These are phyloP conservation scores for Tubulanus polymorphus DNA, from an alignment of 2,888 invertebrate species.

Conservation along the genomic window DNA sequence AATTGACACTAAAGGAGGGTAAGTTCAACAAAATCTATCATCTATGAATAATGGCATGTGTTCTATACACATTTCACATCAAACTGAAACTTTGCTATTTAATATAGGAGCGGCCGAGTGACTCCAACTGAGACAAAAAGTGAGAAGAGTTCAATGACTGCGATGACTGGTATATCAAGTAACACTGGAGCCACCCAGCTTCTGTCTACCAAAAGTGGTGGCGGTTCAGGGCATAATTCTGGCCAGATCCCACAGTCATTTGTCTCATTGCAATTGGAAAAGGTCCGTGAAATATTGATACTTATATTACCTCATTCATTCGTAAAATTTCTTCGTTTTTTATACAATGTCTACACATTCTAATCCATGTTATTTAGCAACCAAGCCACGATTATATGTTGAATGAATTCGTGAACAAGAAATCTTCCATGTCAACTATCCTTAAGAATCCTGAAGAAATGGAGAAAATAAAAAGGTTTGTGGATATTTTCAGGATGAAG, in stretches of 20 bases:
- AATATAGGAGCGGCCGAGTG: conserved; percentile 32
- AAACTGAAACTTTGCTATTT: background rate
- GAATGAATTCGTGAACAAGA: conserved; percentile 46
- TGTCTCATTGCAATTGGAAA: conserved; percentile 51
- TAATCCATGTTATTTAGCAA: conserved; percentile 23
- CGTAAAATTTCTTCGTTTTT: background rate
- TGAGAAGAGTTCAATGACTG: conserved; percentile 44
- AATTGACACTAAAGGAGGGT: conserved; percentile 18
- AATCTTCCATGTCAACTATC: conserved; percentile 34
- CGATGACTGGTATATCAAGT: conserved; percentile 37
- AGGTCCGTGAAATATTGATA: conserved; percentile 29
- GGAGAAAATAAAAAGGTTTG: conserved; percentile 47
- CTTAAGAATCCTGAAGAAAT: conserved; percentile 44
- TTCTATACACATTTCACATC: too few relatives aligned
- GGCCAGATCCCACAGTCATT: conserved; percentile 42
- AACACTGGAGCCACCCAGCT: conserved; percentile 30
- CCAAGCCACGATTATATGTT: conserved; percentile 49
- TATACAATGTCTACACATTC: background rate
- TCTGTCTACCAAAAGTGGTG: conserved; percentile 25
- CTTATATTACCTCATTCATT: background rate
- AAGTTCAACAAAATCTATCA: background rate
- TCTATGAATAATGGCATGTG: too few relatives aligned
- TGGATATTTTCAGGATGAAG: background rate
- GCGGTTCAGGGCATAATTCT: conserved; percentile 16
- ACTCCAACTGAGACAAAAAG: conserved; percentile 47